Evolutionary conservation across 2,113 vertebrate genomes (phyloP), one percentile per base, ranked within the genome.

Genomic region (Herpailurus yagouaroundi): DNA sequence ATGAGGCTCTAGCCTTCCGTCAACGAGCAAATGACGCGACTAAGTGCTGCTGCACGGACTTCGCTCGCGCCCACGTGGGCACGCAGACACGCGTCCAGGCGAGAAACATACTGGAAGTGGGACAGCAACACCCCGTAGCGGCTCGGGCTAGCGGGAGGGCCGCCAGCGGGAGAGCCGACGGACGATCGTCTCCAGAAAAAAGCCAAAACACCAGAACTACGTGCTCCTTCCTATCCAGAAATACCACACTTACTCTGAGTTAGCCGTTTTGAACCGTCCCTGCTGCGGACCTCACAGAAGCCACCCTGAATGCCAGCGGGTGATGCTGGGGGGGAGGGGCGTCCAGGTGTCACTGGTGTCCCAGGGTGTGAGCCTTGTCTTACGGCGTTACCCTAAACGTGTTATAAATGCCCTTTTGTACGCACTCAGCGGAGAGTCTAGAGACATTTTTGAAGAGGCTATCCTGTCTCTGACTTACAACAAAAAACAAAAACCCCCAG

Each of bases 311-410:
- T n/a, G 57, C 9, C 13, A 15, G 1, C 8, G 57, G 55, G 57
- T 9, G 57, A 23, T 3, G 7, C 13, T 38, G 12, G 38, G 19
- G 13, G 13, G 13, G 15, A 41, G 50, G 15, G 73, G 73, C 50
- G 45, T 36, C 10, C n/a, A 0, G 36, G 64, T 1, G 0, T 0
- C 1, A 6, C 38, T 4, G 0, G 3, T 0, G 1, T 38, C 73
- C 69, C 9, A 1, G n/a, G 18, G 57, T 5, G 4, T 0, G 27
- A 45, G 7, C 16, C 7, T 4, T 11, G 0, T 1, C 25, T 21
- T 8, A 2, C 9, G 21, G 10, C 29, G 31, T 79, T 4, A 10
- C 38, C 7, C 48, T 19, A 7, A 14, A 12, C 4, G 2, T n/a
- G 66, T 16, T 19, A 7, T 4, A 8, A 3, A 3, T 16, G 4